Base-by-base conservation (phyloP, 1,140 invertebrate species). In the Halesus radiatus region DNA sequence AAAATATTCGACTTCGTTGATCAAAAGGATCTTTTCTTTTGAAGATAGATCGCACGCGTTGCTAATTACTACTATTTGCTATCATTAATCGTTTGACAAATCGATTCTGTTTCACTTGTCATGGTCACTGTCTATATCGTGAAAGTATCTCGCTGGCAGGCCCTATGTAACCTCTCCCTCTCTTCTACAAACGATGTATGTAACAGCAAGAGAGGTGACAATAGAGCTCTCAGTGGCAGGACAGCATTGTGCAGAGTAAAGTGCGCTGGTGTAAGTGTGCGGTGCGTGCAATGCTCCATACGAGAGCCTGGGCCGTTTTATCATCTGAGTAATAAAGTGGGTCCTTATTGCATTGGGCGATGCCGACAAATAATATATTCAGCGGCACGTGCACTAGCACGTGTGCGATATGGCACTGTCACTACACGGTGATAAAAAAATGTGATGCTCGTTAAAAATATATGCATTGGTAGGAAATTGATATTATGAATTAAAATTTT, bases 301-400 rank as follows among this genome's bases (percentile, higher is more conserved):
- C 13, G 18, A 10, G 66, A 60, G 56, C 3, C 56, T 60, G 3
- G 10, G 37, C 37, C 37, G 37, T 45, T 45, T 45, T 13, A 13
- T 23, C 8, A 22, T 29, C 68, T 13, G 45, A 18, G 45, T 45
- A 32, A 23, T 60, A 23, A 60, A 20, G 68, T 22, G 5, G 50
- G 68, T 52, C 37, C 45, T 26, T 23, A 22, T 20, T 53, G 45
- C 68, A 16, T 16, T 23, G 18, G 13, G 52, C 77, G 37, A 10
- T 45, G 37, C 37, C 37, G 37, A 45, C 72, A 72, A 79, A 58
- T 79, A 53, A 72, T 79, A 53, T 58, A 79, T 79, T 79, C 77
- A 64, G 23, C 32, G 16, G 68, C 77, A 79, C 77, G 77, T 79
- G 77, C 66, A 23, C 77, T 5, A n/a, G 37, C 77, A 79, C 77